Base-by-base conservation (phyloP, 2,888 invertebrate genomes). In the Sesamia inferens region DNA sequence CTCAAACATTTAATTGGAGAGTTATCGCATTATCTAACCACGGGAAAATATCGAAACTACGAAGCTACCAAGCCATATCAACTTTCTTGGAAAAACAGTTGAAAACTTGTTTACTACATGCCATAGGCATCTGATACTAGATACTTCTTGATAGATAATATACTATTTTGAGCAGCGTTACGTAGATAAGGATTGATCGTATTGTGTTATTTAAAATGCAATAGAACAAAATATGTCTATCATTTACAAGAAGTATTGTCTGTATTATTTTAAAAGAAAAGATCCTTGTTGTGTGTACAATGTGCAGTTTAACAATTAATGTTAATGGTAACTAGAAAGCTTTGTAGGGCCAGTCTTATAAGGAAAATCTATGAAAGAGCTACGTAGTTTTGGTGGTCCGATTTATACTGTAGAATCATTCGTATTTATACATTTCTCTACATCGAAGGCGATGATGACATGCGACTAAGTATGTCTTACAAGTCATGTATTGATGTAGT, bases 1-100 rank as follows among this genome's bases (percentile, higher is more conserved):
- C 87, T 85, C 85, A 81, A 77, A 87, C 78, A 83, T 83, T 85
- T 79, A 83, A 83, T 79, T 83, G 75, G 78, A 78, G 87, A 88
- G 88, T 89, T 90, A 90, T 90, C 90, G 82, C 78, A 80, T 84
- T 87, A 88, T 87, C 85, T 86, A 85, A 84, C 78, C 83, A 86
- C 82, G 78, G 83, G 86, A 90, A 88, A 86, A 79, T 83, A 82
- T 85, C 79, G 81, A 81, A 68, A 78, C 78, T 81, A 79, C 79
- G 71, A 76, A 81, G 78, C 79, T 76, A 74, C 71, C 74, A 78
- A 83, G 79, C 16, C n/a, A 57, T 84, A 76, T 78, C 80, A 76
- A 84, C 85, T 82, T 82, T 83, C 77, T 84, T 72, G 62, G 71
- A 81, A 77, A 71, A 71, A 63, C 19, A 64, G 64, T 83, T 83